These are phyloP conservation scores for Stenchaetothrips biformis DNA, from an alignment of 2,888 invertebrate genomes.

Conservation along the genomic window DNA sequence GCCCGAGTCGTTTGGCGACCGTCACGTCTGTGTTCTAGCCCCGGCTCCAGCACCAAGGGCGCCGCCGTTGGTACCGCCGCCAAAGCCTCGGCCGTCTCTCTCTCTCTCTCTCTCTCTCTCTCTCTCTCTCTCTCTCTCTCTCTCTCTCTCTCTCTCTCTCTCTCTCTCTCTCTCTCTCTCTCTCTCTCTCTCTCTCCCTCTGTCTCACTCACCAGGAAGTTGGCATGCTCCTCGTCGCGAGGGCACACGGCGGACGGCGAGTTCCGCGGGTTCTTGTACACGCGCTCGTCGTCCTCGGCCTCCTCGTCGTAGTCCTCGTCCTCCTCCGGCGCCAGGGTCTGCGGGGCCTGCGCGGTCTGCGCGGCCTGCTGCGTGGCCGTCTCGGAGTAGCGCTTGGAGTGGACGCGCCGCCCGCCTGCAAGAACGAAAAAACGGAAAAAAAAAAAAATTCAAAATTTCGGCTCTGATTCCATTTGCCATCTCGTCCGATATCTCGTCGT, in stretches of 20 bases:
- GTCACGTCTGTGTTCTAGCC: not conserved
- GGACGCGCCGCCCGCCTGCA: not conserved
- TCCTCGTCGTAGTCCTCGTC: constrained; percentile 54
- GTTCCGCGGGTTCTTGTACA: constrained; percentile 84
- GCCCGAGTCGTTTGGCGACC: not conserved
- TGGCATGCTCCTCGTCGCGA: constrained; percentile 78
- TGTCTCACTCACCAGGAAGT: constrained; percentile 55
- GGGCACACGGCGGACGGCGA: constrained; percentile 82
- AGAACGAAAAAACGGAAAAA: not conserved
- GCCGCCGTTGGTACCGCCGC: too few relatives aligned
- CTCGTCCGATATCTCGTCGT: too few relatives aligned
- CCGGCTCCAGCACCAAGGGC: not conserved
- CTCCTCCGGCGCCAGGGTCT: constrained; percentile 36
- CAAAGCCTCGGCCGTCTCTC: too few relatives aligned
- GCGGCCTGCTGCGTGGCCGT: not conserved
- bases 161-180: too few relatives aligned
- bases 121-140: too few relatives aligned
- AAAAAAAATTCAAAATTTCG: too few relatives aligned
- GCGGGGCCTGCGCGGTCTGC: not conserved
- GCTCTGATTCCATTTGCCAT: too few relatives aligned
- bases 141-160: too few relatives aligned
- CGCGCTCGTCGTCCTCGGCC: constrained; percentile 64
- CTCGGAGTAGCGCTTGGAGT: constrained; percentile 16
- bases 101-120: too few relatives aligned
- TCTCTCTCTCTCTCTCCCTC: constrained; percentile 28